phyloP scores from a whole-genome alignment of 2,113 vertebrate species.

The Conger conger region DNA sequence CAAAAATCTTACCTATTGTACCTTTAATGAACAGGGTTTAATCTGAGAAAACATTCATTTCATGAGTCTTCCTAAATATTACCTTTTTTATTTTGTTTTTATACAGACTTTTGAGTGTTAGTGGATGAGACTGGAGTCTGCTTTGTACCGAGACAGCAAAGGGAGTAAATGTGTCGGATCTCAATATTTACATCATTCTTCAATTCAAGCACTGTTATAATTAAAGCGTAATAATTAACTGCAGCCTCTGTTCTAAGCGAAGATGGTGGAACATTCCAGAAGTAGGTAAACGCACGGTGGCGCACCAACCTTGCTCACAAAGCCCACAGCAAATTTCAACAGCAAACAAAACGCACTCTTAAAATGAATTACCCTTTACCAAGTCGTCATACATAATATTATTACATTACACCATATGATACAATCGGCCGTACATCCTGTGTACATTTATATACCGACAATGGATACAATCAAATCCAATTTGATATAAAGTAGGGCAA shows the following conservation, averaged over 20 bases:
- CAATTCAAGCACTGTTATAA: background rate
- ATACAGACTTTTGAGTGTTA: too few species aligned
- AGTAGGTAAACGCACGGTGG: background rate
- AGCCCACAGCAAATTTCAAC: background rate
- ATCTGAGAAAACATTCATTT: background rate
- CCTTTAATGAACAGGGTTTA: background rate
- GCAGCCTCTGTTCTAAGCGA: background rate
- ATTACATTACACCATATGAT: background rate
- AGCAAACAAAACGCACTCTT: background rate
- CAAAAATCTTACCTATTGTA: too few species aligned
- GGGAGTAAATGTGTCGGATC: background rate
- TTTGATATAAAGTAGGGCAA: constrained; percentile 33
- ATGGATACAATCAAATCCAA: background rate
- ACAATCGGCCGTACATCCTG: background rate
- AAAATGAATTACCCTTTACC: background rate
- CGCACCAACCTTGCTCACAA: background rate
- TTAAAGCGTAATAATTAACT: background rate
- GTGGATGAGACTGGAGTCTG: background rate
- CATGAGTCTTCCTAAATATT: too few species aligned
- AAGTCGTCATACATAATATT: background rate
- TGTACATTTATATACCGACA: background rate
- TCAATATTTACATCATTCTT: background rate
- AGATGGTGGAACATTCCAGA: background rate
- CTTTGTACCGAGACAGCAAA: background rate
- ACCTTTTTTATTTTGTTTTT: too few species aligned